Conservation (phyloP, 2,797 vertebrate genomes). For the Silurus aristotelis region DNA sequence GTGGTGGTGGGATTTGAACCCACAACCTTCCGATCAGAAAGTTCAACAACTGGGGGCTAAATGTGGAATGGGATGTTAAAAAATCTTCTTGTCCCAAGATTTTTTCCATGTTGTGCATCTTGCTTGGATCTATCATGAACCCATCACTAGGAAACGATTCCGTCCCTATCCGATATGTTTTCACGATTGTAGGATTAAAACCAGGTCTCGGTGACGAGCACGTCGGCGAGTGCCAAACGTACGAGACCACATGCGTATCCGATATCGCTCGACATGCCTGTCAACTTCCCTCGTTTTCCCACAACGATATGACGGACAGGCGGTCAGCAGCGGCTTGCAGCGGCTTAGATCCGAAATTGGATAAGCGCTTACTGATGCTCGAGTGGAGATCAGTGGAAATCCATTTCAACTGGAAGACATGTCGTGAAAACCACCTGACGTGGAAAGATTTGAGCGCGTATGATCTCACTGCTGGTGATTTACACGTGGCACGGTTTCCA, state of each 20-base stretch:
- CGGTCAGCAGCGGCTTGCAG: conserved; percentile 32
- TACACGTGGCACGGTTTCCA: background rate
- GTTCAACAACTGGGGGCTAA: too few species aligned
- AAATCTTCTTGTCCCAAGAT: too few species aligned
- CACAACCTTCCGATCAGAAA: too few species aligned
- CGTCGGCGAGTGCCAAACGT: background rate
- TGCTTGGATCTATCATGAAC: too few species aligned
- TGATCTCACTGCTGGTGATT: background rate
- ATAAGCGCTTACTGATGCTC: conserved; percentile 42
- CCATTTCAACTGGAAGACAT: conserved; percentile 43
- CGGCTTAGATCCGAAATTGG: conserved; percentile 46
- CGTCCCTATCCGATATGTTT: background rate
- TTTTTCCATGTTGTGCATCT: too few species aligned
- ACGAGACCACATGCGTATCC: background rate
- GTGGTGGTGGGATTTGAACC: too few species aligned
- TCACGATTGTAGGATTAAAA: background rate
- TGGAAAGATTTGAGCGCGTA: background rate
- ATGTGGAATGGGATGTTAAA: too few species aligned
- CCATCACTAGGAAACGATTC: background rate
- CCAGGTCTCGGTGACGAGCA: background rate
- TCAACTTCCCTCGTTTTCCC: conserved; percentile 28
- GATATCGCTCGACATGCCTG: background rate
- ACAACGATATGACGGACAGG: conserved; percentile 49
- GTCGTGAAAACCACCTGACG: conserved; percentile 8
- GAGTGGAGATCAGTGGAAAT: conserved; percentile 37